phyloP scores from a whole-genome alignment of 2,113 vertebrate species.

The Grus americana region DNA sequence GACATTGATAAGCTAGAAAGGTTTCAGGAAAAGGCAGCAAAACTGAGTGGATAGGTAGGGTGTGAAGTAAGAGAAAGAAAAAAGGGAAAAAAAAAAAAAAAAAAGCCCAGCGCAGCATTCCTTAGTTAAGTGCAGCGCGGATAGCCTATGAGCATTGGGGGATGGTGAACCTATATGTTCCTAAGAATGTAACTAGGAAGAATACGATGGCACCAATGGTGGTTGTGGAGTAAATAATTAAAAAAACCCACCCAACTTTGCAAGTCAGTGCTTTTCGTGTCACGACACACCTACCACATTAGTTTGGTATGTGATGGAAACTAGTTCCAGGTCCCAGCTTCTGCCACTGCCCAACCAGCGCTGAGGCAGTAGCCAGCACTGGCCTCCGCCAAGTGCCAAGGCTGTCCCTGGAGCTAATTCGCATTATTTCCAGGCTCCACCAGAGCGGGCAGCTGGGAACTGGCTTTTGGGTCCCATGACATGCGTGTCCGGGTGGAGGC shows the following conservation, averaged over 20 bases:
- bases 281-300: neutral
- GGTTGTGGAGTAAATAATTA: neutral
- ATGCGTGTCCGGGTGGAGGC: neutral
- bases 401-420: neutral
- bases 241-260: neutral
- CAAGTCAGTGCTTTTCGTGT: neutral
- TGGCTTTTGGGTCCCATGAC: neutral
- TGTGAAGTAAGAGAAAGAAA: neutral
- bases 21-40: neutral
- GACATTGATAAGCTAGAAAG: neutral
- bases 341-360: neutral
- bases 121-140: neutral
- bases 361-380: neutral
- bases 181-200: neutral
- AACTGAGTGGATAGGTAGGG: neutral
- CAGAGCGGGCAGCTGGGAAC: neutral
- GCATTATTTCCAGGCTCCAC: neutral
- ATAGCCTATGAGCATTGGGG: neutral
- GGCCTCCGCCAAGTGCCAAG: neutral
- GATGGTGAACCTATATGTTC: fast-evolving
- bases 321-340: neutral
- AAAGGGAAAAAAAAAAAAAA: neutral
- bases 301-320: neutral
- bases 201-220: neutral
- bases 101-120: neutral